phyloP scores from a whole-genome alignment of 1,140 invertebrate genomes.

The Eciton burchellii region DNA sequence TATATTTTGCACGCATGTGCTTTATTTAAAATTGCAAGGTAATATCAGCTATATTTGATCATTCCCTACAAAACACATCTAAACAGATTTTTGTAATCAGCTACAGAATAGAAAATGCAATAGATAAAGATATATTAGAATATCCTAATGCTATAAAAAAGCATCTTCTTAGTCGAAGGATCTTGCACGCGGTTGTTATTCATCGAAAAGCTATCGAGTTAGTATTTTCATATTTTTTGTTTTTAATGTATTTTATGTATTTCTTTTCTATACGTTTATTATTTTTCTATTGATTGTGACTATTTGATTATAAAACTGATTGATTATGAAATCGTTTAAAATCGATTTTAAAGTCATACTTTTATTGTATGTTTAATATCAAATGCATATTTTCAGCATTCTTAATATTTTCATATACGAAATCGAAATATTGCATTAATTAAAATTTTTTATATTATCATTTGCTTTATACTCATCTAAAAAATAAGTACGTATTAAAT shows the following conservation, averaged over 20 bases:
- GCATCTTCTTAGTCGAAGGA: background rate
- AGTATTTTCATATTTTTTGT: slow-evolving; percentile 12
- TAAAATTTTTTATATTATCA: too few species aligned
- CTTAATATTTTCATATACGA: too few species aligned
- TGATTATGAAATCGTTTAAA: too few species aligned
- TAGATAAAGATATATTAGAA: background rate
- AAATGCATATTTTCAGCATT: too few species aligned
- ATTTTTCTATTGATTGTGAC: too few species aligned
- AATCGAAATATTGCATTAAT: too few species aligned
- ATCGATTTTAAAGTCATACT: too few species aligned
- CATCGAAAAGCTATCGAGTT: slow-evolving; percentile 31
- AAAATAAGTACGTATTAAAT: too few species aligned
- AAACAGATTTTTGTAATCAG: slow-evolving; percentile 12
- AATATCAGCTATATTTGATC: background rate
- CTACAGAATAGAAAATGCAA: slow-evolving; percentile 23
- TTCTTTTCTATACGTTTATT: too few species aligned
- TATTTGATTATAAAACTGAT: too few species aligned
- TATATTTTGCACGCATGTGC: slow-evolving; percentile 66
- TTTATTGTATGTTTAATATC: too few species aligned
- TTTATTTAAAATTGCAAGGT: slow-evolving; percentile 68
- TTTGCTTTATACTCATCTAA: too few species aligned
- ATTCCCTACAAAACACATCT: background rate
- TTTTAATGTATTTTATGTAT: background rate
- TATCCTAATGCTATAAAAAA: slow-evolving; percentile 8
- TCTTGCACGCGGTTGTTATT: slow-evolving; percentile 23